These are phyloP conservation scores for Lerema accius DNA, from an alignment of 1,140 invertebrate genomes.

Conservation along the genomic window DNA sequence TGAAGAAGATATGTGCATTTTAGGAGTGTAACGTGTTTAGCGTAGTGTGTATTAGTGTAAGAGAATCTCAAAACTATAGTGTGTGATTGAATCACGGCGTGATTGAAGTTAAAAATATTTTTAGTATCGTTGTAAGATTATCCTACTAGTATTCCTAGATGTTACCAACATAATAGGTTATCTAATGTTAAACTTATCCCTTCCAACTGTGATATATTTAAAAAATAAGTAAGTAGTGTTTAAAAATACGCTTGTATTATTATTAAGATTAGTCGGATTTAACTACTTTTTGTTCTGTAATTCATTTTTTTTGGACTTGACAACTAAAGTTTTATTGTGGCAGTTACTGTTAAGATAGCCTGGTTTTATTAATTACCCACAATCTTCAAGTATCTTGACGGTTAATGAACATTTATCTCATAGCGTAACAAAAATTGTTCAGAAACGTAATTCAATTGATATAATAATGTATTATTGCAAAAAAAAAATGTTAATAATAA, in stretches of 20 bases:
- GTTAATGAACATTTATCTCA: no score
- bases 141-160: neutral
- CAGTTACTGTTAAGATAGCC: no score
- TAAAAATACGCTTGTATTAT: neutral
- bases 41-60: neutral
- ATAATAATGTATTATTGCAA: no score
- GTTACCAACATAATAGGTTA: neutral
- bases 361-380: no score
- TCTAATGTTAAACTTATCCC: neutral
- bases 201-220: no score
- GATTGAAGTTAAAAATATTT: no score
- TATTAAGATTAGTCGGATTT: neutral
- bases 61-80: no score
- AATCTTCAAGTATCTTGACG: no score
- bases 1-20: conserved; percentile 24
- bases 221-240: neutral
- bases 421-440: no score
- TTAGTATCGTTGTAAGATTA: neutral
- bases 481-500: no score
- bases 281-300: neutral
- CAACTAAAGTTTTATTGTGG: neutral
- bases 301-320: neutral
- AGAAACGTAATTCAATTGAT: no score
- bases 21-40: conserved; percentile 9
- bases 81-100: no score